Base-by-base conservation (phyloP, 2,797 vertebrate genomes). In the Rhodeus uyekii region DNA sequence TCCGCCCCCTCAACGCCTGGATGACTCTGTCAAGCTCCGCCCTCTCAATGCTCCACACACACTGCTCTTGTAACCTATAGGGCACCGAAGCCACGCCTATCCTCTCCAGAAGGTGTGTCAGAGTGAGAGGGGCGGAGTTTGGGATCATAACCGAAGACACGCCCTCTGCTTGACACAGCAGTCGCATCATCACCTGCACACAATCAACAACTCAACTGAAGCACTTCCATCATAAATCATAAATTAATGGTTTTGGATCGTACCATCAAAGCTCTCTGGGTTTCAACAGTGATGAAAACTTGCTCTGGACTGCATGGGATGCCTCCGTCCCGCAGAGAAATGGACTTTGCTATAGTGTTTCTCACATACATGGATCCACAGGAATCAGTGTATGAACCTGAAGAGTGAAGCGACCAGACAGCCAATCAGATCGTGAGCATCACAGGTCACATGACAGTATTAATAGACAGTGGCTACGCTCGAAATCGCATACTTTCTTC, bases 251-350 rank as follows among this genome's bases (percentile, higher is more conserved):
- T 36, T 65, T 2, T 0, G 9, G 16, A 22, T 38, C 1, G 19
- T 89, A 95, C 94, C 92, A 82, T 90, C 36, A 93, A 24, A 19
- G 84, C 92, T 2, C 60, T 76, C 3, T 92, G 89, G 32, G 86
- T 88, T 18, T 93, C 94, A 29, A 81, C 24, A 2, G 84, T 72
- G 71, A 95, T 89, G n/a, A 91, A 90, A 68, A 95, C 67, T 67
- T 93, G 83, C 16, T 86, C 53, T 3, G 87, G 60, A 50, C 81
- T 4, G 0, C 90, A 88, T 3, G 86, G 85, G 64, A 91, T 84
- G 9, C 93, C 93, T 0, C 42, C 82, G 1, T 95, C 94, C 74
- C 93, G 89, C 60, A 76, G 77, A 1, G 73, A 86, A 86, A 94
- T 90, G 55, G 90, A 94, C 42, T 91, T 83, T 0, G 91, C 85